A percentile compares a stretch with the other conserved stretches of the same genome.
phyloP scores from a whole-genome alignment of 2,888 invertebrate genomes.

The Callyntrura guangdongensis region DNA sequence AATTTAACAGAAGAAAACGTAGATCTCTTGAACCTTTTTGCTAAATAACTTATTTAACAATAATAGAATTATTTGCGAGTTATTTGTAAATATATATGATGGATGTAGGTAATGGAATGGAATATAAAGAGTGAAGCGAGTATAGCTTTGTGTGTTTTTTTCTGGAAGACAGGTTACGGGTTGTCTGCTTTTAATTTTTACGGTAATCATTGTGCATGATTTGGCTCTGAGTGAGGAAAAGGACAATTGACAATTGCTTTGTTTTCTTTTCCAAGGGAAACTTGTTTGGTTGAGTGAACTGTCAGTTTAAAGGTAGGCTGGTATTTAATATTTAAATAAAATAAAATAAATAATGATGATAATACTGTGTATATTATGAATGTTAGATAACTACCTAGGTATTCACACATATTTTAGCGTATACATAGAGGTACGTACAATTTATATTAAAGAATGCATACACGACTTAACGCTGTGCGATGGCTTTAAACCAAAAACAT shows the following conservation, averaged over 20 bases:
- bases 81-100: slow-evolving; percentile 22
- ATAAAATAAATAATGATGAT: slow-evolving; percentile 14
- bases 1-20: slow-evolving; percentile 53
- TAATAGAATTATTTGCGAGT: neutral
- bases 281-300: neutral
- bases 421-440: slow-evolving; percentile 4
- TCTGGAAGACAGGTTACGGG: slow-evolving; percentile 63
- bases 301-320: neutral
- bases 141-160: neutral
- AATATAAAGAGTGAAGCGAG: neutral
- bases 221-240: neutral
- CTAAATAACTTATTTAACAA: slow-evolving; percentile 54
- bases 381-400: neutral
- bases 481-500: slow-evolving; percentile 72
- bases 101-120: neutral
- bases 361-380: slow-evolving; percentile 15
- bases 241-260: no score
- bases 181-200: slow-evolving; percentile 60
- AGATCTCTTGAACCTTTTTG: slow-evolving; percentile 64
- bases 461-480: slow-evolving; percentile 73
- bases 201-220: neutral
- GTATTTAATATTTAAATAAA: slow-evolving; percentile 18
- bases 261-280: neutral
- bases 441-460: slow-evolving; percentile 37
- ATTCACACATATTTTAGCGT: neutral